phyloP scores from a whole-genome alignment of 2,113 vertebrate genomes.

The Brienomyrus brachyistius region DNA sequence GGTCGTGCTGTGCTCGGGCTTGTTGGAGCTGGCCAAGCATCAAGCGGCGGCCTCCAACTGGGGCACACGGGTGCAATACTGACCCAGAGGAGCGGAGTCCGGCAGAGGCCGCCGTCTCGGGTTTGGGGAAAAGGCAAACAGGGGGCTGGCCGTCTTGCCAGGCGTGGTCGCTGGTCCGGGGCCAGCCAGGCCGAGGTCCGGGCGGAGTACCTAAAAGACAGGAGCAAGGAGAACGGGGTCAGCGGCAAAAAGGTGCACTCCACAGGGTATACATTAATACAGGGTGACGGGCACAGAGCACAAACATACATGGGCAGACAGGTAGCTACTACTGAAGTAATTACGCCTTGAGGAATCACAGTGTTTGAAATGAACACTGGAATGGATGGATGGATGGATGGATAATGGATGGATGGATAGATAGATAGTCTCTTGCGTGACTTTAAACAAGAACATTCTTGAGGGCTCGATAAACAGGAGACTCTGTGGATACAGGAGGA shows the following conservation, averaged over 20 bases:
- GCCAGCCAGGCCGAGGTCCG: conserved; percentile 72
- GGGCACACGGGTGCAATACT: conserved; percentile 35
- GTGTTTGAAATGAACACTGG: not conserved
- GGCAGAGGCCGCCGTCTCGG: conserved; percentile 81
- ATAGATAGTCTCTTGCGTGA: not conserved
- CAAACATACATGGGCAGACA: not conserved
- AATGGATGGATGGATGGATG: not conserved
- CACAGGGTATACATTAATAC: not conserved
- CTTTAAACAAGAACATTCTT: not conserved
- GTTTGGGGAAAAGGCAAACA: conserved; percentile 80
- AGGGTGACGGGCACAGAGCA: not conserved
- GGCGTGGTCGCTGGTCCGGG: conserved; percentile 70
- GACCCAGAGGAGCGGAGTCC: conserved; percentile 76
- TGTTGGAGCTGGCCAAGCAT: not conserved
- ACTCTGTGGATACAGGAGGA: not conserved
- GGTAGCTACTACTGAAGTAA: not conserved
- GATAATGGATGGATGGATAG: not conserved
- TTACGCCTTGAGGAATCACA: not conserved
- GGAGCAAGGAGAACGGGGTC: not conserved
- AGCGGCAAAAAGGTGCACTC: not conserved
- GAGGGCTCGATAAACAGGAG: not conserved
- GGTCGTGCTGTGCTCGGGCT: not conserved
- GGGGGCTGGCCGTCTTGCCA: conserved; percentile 75
- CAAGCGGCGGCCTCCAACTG: not conserved
- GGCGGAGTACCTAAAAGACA: conserved; percentile 70